These are phyloP conservation scores for Drosophila gaucha DNA, from an alignment of 2,888 invertebrate species.

Conservation along the genomic window DNA sequence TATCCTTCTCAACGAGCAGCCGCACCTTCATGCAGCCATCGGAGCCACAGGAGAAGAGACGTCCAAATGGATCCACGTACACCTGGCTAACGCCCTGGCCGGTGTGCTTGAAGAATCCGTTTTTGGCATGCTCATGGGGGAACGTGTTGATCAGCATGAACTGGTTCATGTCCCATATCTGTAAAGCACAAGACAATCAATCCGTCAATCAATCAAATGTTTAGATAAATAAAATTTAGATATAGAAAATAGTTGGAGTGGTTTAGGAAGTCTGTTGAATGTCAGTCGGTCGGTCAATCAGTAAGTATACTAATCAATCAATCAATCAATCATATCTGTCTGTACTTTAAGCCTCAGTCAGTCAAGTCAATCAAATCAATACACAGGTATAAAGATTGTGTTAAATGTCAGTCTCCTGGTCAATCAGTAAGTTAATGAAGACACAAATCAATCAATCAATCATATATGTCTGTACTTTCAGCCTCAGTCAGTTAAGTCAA, in stretches of 20 bases:
- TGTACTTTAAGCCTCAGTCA: too few relatives aligned
- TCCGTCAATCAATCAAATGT: not conserved
- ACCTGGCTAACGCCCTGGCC: slow-evolving; percentile 98
- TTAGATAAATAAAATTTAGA: too few relatives aligned
- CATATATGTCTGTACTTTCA: not conserved
- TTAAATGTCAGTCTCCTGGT: too few relatives aligned
- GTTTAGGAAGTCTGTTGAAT: not conserved
- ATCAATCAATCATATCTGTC: too few relatives aligned
- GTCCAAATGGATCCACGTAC: slow-evolving; percentile 93
- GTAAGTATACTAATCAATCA: too few relatives aligned
- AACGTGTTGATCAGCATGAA: slow-evolving; percentile 95
- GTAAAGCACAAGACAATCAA: slow-evolving; percentile 68
- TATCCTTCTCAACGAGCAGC: slow-evolving; percentile 93
- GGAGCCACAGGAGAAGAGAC: slow-evolving; percentile 98
- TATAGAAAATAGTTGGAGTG: not conserved
- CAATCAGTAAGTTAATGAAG: not conserved
- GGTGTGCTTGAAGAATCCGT: slow-evolving; percentile 98
- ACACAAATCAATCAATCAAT: not conserved
- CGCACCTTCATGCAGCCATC: slow-evolving; percentile 99
- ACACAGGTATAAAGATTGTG: too few relatives aligned
- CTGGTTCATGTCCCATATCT: slow-evolving; percentile 97
- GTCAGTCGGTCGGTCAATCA: too few relatives aligned
- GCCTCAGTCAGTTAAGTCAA: not conserved
- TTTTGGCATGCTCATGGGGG: slow-evolving; percentile 97
- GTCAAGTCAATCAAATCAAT: too few relatives aligned